Evolutionary conservation across 2,113 vertebrate species (phyloP).

Genomic region (Arenaria interpres): DNA sequence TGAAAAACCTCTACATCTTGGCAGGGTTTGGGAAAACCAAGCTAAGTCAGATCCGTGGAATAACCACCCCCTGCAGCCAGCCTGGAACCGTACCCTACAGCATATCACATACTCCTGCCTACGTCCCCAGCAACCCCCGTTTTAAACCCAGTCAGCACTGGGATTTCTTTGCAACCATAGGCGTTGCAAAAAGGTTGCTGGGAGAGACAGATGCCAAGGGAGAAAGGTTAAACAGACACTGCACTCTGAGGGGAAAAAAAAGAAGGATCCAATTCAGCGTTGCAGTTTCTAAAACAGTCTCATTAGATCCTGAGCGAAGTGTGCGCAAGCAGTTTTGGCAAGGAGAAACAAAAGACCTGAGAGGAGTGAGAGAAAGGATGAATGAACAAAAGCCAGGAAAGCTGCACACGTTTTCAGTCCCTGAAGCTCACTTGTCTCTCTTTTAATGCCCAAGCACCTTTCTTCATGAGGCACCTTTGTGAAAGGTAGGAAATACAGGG

Average conservation of each 20-base stretch:
- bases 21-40: neutral
- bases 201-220: constrained; percentile 5
- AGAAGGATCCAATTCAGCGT: constrained; percentile 28
- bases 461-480: neutral
- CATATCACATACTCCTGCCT: accelerated
- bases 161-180: neutral
- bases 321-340: neutral
- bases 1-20: neutral
- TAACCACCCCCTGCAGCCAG: neutral
- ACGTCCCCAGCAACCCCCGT: neutral
- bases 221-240: constrained; percentile 43
- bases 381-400: neutral
- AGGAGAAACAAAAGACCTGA: constrained; percentile 19
- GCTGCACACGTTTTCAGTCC: neutral
- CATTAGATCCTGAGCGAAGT: neutral
- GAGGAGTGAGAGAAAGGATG: neutral
- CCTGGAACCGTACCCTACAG: neutral
- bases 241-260: neutral
- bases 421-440: neutral
- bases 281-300: constrained; percentile 31
- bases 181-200: neutral
- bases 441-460: neutral
- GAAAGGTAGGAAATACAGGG: neutral
- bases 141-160: neutral
- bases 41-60: neutral